Conservation (phyloP, 2,888 invertebrate species). For the Meteorus colon region DNA sequence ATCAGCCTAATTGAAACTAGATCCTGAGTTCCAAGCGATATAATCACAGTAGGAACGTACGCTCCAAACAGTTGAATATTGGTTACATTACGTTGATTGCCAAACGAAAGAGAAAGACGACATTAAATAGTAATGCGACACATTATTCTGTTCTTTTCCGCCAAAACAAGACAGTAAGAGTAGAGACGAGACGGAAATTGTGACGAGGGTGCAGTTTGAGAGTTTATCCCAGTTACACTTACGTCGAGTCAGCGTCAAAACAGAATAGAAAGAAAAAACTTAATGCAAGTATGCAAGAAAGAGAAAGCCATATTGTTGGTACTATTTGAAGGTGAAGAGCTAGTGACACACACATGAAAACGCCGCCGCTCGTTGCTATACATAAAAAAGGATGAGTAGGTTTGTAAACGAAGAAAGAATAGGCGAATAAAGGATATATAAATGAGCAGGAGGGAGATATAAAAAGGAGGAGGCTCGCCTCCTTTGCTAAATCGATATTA, state of each 20-base stretch:
- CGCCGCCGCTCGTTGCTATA: conserved; percentile 34
- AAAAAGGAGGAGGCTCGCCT: conserved; percentile 52
- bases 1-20: no score
- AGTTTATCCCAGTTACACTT: conserved; percentile 58
- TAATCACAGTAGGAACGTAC: no score
- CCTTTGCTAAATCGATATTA: conserved; percentile 63
- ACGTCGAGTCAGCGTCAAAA: not conserved
- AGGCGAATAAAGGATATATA: not conserved
- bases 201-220: conserved; percentile 48
- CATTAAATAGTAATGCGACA: not conserved
- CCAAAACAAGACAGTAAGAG: conserved; percentile 29
- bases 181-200: conserved; percentile 23
- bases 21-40: no score
- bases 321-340: conserved; percentile 36
- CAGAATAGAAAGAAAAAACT: not conserved
- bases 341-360: conserved; percentile 48
- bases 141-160: not conserved
- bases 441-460: conserved; percentile 36
- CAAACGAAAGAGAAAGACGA: not conserved
- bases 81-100: no score
- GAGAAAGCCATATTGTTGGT: not conserved
- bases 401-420: conserved; percentile 34
- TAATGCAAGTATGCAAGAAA: not conserved
- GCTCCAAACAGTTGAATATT: no score
- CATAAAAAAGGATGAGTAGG: conserved; percentile 33